These are phyloP conservation scores for Neria commutata DNA, from an alignment of 2,888 invertebrate genomes.

Conservation along the genomic window DNA sequence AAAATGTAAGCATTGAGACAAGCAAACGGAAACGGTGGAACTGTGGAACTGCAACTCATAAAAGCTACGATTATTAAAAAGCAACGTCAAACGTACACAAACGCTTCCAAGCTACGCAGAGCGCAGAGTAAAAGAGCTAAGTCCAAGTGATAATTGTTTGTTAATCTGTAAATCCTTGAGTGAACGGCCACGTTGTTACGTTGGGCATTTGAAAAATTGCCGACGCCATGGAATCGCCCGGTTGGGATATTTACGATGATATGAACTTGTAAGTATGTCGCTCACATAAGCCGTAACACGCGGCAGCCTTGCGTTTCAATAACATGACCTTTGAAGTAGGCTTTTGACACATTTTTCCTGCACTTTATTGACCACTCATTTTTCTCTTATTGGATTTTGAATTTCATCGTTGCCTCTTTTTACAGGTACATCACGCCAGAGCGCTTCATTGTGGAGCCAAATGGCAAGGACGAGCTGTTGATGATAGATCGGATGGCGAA, in stretches of 20 bases:
- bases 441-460: conserved; percentile 86
- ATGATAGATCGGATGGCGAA: conserved; percentile 84
- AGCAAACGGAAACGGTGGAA: not conserved
- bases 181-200: no score
- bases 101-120: no score
- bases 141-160: no score
- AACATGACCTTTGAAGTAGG: conserved; percentile 7
- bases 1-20: no score
- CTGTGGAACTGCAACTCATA: not conserved
- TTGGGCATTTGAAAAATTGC: no score
- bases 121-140: no score
- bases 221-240: conserved; percentile 29
- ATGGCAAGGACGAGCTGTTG: conserved; percentile 74
- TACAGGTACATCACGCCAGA: conserved; percentile 84
- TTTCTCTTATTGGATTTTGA: not conserved
- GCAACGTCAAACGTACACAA: no score
- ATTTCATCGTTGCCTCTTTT: conserved; percentile 2
- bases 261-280: conserved; percentile 71
- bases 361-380: not conserved
- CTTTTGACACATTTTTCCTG: conserved; percentile 24
- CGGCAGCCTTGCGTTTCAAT: not conserved
- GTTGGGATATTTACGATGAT: conserved; percentile 69
- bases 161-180: no score
- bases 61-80: no score
- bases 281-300: not conserved